Evolutionary conservation across 37 sponge, comb jelly and placozoan species (phyloP).

Genomic region (Beroe forskalii): DNA sequence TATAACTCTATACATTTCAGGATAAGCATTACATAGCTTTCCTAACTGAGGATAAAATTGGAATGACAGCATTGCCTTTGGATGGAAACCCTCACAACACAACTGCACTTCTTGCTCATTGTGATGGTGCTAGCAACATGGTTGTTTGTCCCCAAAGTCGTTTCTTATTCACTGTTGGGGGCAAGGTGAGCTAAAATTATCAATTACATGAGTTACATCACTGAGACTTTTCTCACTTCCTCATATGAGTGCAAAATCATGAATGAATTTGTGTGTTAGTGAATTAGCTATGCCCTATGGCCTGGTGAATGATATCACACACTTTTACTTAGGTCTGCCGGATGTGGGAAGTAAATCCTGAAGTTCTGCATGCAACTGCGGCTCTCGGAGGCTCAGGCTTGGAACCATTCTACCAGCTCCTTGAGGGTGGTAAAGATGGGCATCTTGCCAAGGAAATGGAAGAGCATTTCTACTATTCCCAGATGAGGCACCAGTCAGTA

Average conservation of each 20-base stretch:
- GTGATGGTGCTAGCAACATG: slow-evolving; percentile 67
- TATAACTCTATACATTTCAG: neutral
- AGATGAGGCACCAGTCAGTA: slow-evolving; percentile 84
- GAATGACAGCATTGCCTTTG: slow-evolving; percentile 83
- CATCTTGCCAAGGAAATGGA: slow-evolving; percentile 89
- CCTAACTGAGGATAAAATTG: slow-evolving; percentile 86
- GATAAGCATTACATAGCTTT: slow-evolving; percentile 76
- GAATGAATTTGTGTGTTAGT: too few relatives aligned
- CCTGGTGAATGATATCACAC: too few relatives aligned
- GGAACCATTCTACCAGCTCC: slow-evolving; percentile 88
- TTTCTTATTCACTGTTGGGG: slow-evolving; percentile 66
- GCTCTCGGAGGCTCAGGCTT: slow-evolving; percentile 87
- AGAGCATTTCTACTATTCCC: slow-evolving; percentile 97
- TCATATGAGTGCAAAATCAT: too few relatives aligned
- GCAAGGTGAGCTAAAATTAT: slow-evolving; percentile 42
- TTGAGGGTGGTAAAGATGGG: slow-evolving; percentile 94
- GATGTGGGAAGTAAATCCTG: slow-evolving; percentile 62
- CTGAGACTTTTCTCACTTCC: too few relatives aligned
- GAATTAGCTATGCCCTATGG: too few relatives aligned
- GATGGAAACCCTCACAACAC: slow-evolving; percentile 95
- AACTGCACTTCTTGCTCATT: slow-evolving; percentile 83
- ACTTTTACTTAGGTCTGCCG: slow-evolving; percentile 40
- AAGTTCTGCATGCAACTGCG: slow-evolving; percentile 78
- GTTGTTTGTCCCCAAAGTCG: slow-evolving; percentile 79
- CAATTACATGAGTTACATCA: too few relatives aligned